Evolutionary conservation across 2,797 vertebrate species (phyloP), one percentile per base, ranked within the genome.

Genomic region (Leucoraja ocellata): DNA sequence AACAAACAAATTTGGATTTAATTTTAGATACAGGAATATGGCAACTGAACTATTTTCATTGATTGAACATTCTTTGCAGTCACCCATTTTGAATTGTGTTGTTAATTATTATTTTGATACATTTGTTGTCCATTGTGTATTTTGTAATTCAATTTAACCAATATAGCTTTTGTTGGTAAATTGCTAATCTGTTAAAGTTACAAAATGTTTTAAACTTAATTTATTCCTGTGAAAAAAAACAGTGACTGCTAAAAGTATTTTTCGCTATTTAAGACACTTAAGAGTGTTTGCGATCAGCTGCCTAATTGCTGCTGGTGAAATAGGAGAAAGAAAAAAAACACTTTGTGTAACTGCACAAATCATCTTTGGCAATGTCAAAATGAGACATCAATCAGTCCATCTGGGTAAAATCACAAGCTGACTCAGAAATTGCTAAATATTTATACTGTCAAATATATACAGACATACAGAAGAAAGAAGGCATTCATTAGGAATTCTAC

Each of bases 321-420:
- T 95, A 96, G 96, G 96, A 96, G 96, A 95, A 95, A 96, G 96
- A 96, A 95, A 88, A 28, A 88, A 88, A 88, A 68, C 84, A 88
- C 96, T 97, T 97, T 97, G 95, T 96, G 96, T 97, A 98, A 98
- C 97, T 96, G 95, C 97, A 94, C 94, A 96, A 96, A 96, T 97
- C 97, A 96, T 98, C 97, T 97, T 97, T 98, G 98, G 98, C 98
- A 97, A 95, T 96, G 93, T 97, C 96, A 97, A 96, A 97, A 97
- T 96, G 97, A 98, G 97, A 97, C 98, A 98, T 99, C 98, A 98
- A 98, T 99, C 98, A 98, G 98, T 99, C 98, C 98, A 99, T 99
- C 98, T 99, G 98, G 98, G 98, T 98, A 98, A 97, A 98, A 98
- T 98, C 98, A 99, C 97, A 96, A 98, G 98, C 97, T 97, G 98